Conservation (phyloP, 2,797 vertebrate genomes). For the Halcyon chelicuti region DNA sequence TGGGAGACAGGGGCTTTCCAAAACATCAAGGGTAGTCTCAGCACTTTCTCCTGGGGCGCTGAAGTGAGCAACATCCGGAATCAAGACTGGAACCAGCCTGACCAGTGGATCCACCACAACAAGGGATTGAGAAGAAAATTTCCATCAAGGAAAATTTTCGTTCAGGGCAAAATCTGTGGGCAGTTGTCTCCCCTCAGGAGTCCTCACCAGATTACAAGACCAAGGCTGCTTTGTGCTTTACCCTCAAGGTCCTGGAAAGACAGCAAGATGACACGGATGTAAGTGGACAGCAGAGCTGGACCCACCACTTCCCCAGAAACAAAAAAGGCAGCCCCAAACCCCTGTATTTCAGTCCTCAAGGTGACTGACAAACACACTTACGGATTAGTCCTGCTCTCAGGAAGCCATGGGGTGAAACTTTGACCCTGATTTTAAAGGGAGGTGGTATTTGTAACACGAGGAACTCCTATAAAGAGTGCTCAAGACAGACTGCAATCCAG, state of each 20-base stretch:
- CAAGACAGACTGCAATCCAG: not conserved
- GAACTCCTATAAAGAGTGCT: not conserved
- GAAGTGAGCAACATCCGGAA: not conserved
- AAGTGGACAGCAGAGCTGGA: not conserved
- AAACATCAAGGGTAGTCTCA: not conserved
- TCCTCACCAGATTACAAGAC: not conserved
- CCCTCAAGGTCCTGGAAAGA: not conserved
- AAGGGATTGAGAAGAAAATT: not conserved
- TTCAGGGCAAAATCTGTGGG: not conserved
- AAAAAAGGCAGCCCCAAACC: not conserved
- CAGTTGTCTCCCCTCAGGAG: not conserved
- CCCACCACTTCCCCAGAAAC: not conserved
- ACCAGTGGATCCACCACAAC: not conserved
- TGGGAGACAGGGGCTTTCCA: not conserved
- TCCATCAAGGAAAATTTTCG: not conserved
- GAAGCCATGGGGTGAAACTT: not conserved
- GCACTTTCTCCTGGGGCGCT: not conserved
- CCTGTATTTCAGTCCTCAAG: not conserved
- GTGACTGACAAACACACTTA: not conserved
- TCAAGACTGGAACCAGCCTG: not conserved
- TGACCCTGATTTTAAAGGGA: not conserved
- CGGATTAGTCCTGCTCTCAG: not conserved
- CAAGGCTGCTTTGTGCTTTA: not conserved
- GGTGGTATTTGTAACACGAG: not conserved
- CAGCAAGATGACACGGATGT: not conserved